Evolutionary conservation across 2,888 invertebrate genomes (phyloP).

Genomic region (Erebia ligea): DNA sequence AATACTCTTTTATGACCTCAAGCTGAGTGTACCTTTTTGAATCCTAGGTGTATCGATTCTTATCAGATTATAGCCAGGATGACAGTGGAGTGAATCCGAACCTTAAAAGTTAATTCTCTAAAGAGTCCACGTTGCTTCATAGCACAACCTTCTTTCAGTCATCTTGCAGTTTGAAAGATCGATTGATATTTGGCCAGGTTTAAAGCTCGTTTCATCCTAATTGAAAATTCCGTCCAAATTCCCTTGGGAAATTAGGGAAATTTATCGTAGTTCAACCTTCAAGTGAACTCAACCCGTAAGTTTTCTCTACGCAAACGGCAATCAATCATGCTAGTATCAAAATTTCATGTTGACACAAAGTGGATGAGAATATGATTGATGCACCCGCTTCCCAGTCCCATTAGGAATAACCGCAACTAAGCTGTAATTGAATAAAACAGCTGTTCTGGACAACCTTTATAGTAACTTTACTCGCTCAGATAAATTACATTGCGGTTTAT

Average conservation of each 20-base stretch:
- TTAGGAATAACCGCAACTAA: conserved; percentile 54
- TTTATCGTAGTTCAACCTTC: conserved; percentile 9
- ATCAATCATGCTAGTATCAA: conserved; percentile 78
- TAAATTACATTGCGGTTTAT: conserved; percentile 1
- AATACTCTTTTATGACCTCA: no score
- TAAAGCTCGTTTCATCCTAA: not conserved
- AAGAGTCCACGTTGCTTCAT: no score
- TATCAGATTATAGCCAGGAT: no score
- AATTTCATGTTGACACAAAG: conserved; percentile 80
- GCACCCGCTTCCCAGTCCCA: conserved; percentile 62
- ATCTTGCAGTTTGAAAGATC: not conserved
- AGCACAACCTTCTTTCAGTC: no score
- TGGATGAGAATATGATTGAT: conserved; percentile 81
- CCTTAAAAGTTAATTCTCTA: no score
- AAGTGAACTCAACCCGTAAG: conserved; percentile 20
- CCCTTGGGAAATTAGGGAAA: not conserved
- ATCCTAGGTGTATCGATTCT: no score
- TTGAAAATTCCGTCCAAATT: not conserved
- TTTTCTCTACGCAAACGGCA: conserved; percentile 54
- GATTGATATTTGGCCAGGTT: not conserved
- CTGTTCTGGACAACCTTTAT: conserved; percentile 9
- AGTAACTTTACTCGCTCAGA: conserved; percentile 6
- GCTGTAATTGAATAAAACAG: conserved; percentile 34
- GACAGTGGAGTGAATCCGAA: no score
- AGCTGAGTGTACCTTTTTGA: no score